phyloP scores from a whole-genome alignment of 2,888 invertebrate genomes.

The Dasysyrphus tricinctus region DNA sequence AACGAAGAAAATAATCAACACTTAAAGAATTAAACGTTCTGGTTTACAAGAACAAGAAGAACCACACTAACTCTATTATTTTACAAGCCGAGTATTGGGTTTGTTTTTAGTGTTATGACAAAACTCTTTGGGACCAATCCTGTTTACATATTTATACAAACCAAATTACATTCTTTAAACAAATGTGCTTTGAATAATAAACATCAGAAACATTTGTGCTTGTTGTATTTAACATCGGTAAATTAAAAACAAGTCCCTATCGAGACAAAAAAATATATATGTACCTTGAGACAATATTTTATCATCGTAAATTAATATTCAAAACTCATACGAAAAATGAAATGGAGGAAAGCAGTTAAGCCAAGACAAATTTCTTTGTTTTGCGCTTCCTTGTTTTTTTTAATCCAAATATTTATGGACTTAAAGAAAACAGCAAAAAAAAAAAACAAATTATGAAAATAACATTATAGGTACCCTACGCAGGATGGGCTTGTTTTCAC shows the following conservation, averaged over 20 bases:
- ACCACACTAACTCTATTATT: no score
- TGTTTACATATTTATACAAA: neutral
- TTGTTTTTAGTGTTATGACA: no score
- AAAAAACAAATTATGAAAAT: slow-evolving; percentile 2
- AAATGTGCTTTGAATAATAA: slow-evolving; percentile 6
- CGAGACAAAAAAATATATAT: neutral
- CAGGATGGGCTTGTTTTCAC: neutral
- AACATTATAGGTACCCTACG: neutral
- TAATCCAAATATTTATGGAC: slow-evolving; percentile 3
- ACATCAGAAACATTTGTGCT: neutral
- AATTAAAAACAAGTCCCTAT: slow-evolving; percentile 8
- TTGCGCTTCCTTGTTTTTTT: neutral
- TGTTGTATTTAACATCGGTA: neutral
- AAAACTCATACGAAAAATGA: neutral
- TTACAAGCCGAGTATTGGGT: no score
- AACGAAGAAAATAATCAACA: no score
- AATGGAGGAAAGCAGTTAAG: slow-evolving; percentile 13
- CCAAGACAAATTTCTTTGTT: slow-evolving; percentile 26
- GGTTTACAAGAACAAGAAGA: no score
- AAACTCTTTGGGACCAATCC: no score
- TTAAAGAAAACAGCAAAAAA: slow-evolving; percentile 1
- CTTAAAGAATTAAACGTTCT: no score
- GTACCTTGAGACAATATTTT: neutral
- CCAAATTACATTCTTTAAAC: neutral
- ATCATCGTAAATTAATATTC: slow-evolving; percentile 26